Conservation (phyloP, 2,888 invertebrate genomes). For the Adineta ricciae region DNA sequence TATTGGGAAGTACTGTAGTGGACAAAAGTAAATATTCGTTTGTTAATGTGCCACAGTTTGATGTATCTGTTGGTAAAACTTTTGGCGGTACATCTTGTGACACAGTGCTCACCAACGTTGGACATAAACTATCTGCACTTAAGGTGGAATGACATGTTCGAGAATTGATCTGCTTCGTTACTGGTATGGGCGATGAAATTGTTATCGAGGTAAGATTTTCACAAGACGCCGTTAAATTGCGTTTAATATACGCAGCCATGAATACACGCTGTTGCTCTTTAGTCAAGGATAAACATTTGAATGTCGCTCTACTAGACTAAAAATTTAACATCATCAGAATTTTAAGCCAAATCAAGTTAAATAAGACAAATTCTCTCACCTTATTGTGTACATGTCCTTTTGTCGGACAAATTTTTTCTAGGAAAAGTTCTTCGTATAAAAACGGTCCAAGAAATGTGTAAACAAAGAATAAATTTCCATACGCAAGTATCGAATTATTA, state of each 20-base stretch:
- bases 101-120: neutral
- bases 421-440: neutral
- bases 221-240: slow-evolving; percentile 11
- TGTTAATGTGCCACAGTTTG: neutral
- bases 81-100: neutral
- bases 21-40: neutral
- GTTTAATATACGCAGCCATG: slow-evolving; percentile 7
- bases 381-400: too few relatives aligned
- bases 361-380: too few relatives aligned
- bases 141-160: neutral
- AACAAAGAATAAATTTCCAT: neutral
- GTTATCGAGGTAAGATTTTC: neutral
- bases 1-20: neutral
- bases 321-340: too few relatives aligned
- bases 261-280: slow-evolving; percentile 22
- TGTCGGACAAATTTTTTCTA: too few relatives aligned
- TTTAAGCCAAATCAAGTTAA: too few relatives aligned
- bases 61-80: neutral
- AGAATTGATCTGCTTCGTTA: neutral
- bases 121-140: neutral
- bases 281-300: neutral
- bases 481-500: slow-evolving; percentile 6
- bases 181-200: neutral
- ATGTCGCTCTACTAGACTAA: neutral
- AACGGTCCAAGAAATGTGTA: neutral